phyloP scores from a whole-genome alignment of 2,113 vertebrate genomes.

The Nothobranchius furzeri region DNA sequence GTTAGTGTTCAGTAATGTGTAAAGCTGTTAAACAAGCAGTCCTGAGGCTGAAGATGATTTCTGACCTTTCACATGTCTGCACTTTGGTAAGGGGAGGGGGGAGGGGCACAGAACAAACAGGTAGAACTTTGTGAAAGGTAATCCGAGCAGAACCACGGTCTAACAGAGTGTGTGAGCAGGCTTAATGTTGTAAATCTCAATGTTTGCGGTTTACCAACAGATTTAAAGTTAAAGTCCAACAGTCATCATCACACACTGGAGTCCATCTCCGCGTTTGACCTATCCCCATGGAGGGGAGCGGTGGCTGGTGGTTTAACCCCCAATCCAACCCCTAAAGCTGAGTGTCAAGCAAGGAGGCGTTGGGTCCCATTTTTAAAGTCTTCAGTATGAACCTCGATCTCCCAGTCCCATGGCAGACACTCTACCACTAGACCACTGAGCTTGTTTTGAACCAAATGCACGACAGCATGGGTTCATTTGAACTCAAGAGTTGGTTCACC shows the following conservation, averaged over 20 bases:
- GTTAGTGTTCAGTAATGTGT: conserved; percentile 35
- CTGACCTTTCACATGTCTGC: conserved; percentile 56
- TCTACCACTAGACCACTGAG: too few relatives aligned
- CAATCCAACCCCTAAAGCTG: too few relatives aligned
- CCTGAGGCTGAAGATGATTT: conserved; percentile 41
- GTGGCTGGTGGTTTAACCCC: too few relatives aligned
- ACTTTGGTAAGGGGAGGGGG: conserved; percentile 31
- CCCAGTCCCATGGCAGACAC: too few relatives aligned
- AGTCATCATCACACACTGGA: too few relatives aligned
- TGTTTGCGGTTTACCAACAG: not conserved
- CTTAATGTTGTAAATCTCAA: conserved; percentile 5
- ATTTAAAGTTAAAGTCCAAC: not conserved
- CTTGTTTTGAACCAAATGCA: not conserved
- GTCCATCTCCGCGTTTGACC: too few relatives aligned
- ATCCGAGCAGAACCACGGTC: conserved; percentile 33
- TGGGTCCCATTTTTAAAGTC: too few relatives aligned
- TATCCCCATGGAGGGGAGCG: too few relatives aligned
- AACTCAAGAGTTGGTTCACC: not conserved
- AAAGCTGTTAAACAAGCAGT: conserved; percentile 51
- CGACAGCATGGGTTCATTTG: not conserved
- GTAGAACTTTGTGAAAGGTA: conserved; percentile 20
- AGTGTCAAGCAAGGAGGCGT: too few relatives aligned
- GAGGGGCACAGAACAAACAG: conserved; percentile 4
- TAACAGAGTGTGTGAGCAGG: conserved; percentile 5
- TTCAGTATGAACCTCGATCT: too few relatives aligned